Base-by-base conservation (phyloP, 2,888 invertebrate species). In the Oxyteleia sp. region DNA sequence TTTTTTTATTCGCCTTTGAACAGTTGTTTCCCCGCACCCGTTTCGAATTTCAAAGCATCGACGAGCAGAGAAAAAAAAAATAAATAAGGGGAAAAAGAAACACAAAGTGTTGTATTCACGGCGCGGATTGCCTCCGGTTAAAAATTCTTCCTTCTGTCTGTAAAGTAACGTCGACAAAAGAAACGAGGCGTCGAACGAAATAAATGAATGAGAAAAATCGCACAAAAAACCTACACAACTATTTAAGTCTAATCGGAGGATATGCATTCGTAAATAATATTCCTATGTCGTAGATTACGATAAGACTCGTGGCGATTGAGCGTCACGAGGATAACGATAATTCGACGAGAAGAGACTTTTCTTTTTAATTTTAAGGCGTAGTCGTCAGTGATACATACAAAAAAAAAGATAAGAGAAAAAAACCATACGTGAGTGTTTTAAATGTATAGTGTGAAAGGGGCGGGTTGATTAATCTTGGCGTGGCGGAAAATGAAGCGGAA, bases 361-460 rank as follows among this genome's bases (percentile, higher is more conserved):
- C n/a, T n/a, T 79, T 59, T 64, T 86, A 85, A 87, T 88, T 86
- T 86, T 89, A 89, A 87, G 86, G 78, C 68, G 86, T 87, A 88
- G 86, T 69, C 68, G 64, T 72, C 68, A 55, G 63, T 57, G 74
- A 80, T 69, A 63, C 32, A 75, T 41, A 51, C 8, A 35, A 72
- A 23, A 63, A 45, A 35, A 72, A 23, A 63, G 35, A 57, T 15
- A 38, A 18, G 26, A 35, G 16, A 57, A 41, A 35, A 78, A 66
- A 63, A 86, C 84, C 87, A 89, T 90, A 90, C 90, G 89, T 90
- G 92, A 90, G 88, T 91, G 91, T 92, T 91, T 88, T 90, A 91
- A 89, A 88, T 90, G 88, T 91, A 87, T 86, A 85, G 82, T 35
- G 61, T 80, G 23, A 57, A 74, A 51, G 63, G 64, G 81, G 78